Percentiles rank a stretch among this genome's conserved stretches.
phyloP scores from a whole-genome alignment of 2,888 invertebrate genomes.

The Philereme vetulata region DNA sequence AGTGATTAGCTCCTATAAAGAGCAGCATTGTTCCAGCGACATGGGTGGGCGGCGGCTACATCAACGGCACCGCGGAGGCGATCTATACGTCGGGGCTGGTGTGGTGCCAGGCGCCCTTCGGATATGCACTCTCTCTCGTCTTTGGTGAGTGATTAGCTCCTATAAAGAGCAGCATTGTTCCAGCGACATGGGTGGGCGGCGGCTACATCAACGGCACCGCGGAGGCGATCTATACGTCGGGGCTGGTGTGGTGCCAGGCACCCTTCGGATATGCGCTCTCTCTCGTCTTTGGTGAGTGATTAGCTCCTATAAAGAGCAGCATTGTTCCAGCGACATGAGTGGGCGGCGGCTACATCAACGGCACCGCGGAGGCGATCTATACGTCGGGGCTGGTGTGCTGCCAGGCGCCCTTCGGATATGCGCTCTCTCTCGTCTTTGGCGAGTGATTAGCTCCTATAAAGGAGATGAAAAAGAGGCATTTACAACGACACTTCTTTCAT shows the following conservation, averaged over 20 bases:
- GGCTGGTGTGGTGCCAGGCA: slow-evolving; percentile 98
- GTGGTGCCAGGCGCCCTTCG: slow-evolving; percentile 99
- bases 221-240: slow-evolving; percentile 96
- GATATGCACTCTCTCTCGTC: slow-evolving; percentile 97
- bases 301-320: slow-evolving; percentile 53
- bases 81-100: slow-evolving; percentile 96
- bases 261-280: slow-evolving; percentile 99
- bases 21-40: background rate
- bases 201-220: too few relatives aligned
- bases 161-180: background rate
- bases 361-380: slow-evolving; percentile 98
- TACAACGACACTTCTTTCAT: too few relatives aligned
- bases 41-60: slow-evolving; percentile 63
- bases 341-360: slow-evolving; percentile 99
- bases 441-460: slow-evolving; percentile 50
- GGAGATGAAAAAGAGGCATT: too few relatives aligned
- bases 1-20: slow-evolving; percentile 48
- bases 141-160: slow-evolving; percentile 88
- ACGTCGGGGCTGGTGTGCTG: slow-evolving; percentile 97
- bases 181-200: background rate
- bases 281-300: slow-evolving; percentile 92
- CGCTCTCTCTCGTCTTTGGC: slow-evolving; percentile 97
- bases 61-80: too few relatives aligned
- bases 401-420: slow-evolving; percentile 99
- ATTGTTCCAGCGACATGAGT: slow-evolving; percentile 96